Evolutionary conservation across 1,140 invertebrate genomes (phyloP).

Genomic region (Calephelis nemesis): DNA sequence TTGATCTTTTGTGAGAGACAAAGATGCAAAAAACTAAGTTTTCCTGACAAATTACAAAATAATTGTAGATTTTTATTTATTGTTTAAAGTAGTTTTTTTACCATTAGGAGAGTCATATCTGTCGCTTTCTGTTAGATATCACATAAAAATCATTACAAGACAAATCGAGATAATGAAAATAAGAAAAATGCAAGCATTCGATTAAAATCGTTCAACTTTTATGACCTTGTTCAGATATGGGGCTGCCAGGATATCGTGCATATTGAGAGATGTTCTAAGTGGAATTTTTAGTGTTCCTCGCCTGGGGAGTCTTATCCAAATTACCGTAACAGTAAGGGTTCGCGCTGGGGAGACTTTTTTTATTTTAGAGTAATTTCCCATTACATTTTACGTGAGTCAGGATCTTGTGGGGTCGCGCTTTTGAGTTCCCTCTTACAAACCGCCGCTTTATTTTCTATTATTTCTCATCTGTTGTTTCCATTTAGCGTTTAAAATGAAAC

Average conservation of each 20-base stretch:
- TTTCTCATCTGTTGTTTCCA: constrained; percentile 20
- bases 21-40: too few species aligned
- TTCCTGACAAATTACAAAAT: too few species aligned
- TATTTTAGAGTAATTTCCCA: constrained; percentile 78
- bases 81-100: too few species aligned
- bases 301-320: constrained; percentile 71
- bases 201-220: constrained; percentile 72
- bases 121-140: too few species aligned
- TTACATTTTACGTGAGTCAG: constrained; percentile 74
- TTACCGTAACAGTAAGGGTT: constrained; percentile 71
- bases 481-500: not conserved
- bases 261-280: constrained; percentile 71
- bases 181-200: constrained; percentile 32
- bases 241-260: constrained; percentile 50
- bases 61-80: too few species aligned
- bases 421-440: constrained; percentile 50
- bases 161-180: constrained; percentile 13
- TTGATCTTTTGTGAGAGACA: too few species aligned
- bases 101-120: too few species aligned
- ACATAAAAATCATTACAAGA: not conserved
- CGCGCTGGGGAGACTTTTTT: constrained; percentile 62
- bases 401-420: constrained; percentile 64
- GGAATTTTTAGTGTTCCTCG: constrained; percentile 69
- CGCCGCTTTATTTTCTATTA: constrained; percentile 46
- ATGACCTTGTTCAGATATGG: constrained; percentile 54